Percentiles rank a stretch among this genome's conserved stretches.
Evolutionary conservation across 2,888 invertebrate species (phyloP).

Genomic region (Leptinotarsa haldemani): DNA sequence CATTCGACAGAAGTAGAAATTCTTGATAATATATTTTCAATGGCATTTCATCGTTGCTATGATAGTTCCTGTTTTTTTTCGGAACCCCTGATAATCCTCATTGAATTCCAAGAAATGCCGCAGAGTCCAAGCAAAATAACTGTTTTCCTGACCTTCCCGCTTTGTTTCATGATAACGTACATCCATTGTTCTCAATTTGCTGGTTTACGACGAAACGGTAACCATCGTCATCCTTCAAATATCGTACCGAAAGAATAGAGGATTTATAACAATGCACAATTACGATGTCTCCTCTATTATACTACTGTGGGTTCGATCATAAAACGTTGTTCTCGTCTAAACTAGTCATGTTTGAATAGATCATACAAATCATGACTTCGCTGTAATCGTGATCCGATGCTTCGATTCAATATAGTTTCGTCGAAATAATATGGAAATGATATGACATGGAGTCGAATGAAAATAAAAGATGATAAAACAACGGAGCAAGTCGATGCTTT

Average conservation of each 20-base stretch:
- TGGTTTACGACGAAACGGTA: conserved; percentile 3
- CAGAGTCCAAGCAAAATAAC: no score
- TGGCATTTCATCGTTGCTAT: no score
- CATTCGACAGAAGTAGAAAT: no score
- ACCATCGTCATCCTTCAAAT: conserved; percentile 14
- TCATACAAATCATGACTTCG: conserved; percentile 41
- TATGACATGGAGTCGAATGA: conserved; percentile 33
- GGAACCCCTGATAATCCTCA: no score
- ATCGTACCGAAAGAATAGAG: conserved; percentile 31
- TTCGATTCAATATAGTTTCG: conserved; percentile 35
- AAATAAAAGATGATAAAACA: conserved; percentile 15
- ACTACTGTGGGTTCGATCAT: conserved; percentile 37
- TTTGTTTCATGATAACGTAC: not conserved
- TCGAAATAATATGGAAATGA: conserved; percentile 39
- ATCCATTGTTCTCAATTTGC: not conserved
- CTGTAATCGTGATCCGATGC: conserved; percentile 37
- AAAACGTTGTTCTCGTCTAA: conserved; percentile 36
- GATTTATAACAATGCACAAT: conserved; percentile 42
- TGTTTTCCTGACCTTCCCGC: not conserved
- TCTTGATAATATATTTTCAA: no score
- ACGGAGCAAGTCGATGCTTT: conserved; percentile 11
- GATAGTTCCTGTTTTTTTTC: no score
- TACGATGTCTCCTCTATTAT: conserved; percentile 33
- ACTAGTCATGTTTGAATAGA: conserved; percentile 40
- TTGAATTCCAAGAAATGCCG: no score